Evolutionary conservation across 2,888 invertebrate species (phyloP), one percentile per base, ranked within the genome.

Genomic region (Eristalinus aeneus): DNA sequence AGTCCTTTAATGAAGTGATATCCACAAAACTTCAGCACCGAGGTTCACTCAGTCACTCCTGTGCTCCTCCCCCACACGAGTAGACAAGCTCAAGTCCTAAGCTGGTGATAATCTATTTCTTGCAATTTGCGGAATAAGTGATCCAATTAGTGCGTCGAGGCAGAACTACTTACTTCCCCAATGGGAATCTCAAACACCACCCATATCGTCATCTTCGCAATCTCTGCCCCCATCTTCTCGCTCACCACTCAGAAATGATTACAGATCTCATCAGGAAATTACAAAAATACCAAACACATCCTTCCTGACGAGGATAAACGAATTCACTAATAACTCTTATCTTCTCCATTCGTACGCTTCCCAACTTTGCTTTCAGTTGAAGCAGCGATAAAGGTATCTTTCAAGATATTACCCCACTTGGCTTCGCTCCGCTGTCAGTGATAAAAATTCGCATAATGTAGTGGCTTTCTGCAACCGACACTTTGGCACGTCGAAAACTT

Each of bases 391-490:
- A 60, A 60, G 36, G 53, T 46, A 53, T 32, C 72, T 39, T 27
- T 65, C 27, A 53, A 53, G 27, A 32, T 53, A 9, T 61, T 22
- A 46, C 27, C 39, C 5, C 11, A 60, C 39, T 71, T 46, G 46
- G 11, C 39, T 71, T 60, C 12, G 39, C 31, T 34, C 20, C 54
- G 53, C 27, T n/a, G 53, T 22, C 72, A 73, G 39, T 58, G 32
- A 31, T 46, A 60, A 36, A 53, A 60, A 60, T 67, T 79, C 60
- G 67, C 78, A 79, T 79, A 79, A 65, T 79, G 60, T 73, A 79
- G 79, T 79, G 65, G 67, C 36, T 79, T 79, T 60, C 61, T 67
- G 60, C 65, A 72, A 23, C 27, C 67, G 65, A 79, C 53, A 60
- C 63, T 67, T 53, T 65, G 79, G 60, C 79, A 67, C 79, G 72